Conservation (phyloP, 1,140 invertebrate genomes). For the Belonocnema kinseyi region DNA sequence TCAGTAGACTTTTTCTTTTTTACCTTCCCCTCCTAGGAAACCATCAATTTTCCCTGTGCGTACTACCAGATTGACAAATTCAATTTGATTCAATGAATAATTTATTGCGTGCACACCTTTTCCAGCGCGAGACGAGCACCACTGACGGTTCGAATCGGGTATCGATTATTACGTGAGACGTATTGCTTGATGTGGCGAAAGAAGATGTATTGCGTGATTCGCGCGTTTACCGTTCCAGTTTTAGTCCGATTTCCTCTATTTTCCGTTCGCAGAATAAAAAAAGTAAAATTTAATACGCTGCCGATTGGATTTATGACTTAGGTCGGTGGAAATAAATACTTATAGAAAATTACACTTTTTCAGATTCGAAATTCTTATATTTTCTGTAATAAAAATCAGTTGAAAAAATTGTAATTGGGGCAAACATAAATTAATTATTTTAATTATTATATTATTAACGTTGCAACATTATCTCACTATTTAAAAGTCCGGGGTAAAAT, state of each 20-base stretch:
- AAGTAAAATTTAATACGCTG: background rate
- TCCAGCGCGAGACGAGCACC: constrained; percentile 28
- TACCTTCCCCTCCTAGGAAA: constrained; percentile 38
- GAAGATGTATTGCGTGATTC: constrained; percentile 9
- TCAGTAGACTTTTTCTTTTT: constrained; percentile 45
- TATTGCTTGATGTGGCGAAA: constrained; percentile 10
- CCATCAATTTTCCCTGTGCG: constrained; percentile 27
- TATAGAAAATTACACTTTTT: no score
- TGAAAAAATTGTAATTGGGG: no score
- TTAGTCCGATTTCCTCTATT: background rate
- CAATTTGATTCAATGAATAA: constrained; percentile 47
- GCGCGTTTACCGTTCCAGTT: background rate
- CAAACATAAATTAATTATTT: no score
- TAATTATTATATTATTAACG: no score
- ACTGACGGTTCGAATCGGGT: background rate
- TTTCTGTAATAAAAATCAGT: no score
- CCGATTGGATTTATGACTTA: background rate
- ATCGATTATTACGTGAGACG: constrained; percentile 13
- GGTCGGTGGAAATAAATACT: no score
- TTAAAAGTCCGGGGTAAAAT: no score
- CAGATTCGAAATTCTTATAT: no score
- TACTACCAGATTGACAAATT: constrained; percentile 43
- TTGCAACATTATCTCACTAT: no score
- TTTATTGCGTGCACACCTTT: constrained; percentile 36
- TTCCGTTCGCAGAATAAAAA: background rate